These are phyloP conservation scores for Diadromus collaris DNA, from an alignment of 2,888 invertebrate genomes.

Conservation along the genomic window DNA sequence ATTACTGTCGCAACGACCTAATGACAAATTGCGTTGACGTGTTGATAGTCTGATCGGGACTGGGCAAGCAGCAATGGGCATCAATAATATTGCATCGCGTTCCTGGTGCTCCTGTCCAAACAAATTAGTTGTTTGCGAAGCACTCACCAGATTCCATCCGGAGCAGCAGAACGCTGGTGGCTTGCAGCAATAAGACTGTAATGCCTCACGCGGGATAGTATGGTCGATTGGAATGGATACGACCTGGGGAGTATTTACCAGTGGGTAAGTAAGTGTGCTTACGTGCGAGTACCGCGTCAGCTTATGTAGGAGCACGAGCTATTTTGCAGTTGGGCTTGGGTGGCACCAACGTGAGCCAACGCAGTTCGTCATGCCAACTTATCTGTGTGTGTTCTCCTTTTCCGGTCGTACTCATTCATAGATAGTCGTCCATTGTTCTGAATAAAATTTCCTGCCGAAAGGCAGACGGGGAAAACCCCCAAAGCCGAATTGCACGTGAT, in stretches of 20 bases:
- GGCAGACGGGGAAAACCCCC: too few species aligned
- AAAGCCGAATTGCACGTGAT: too few species aligned
- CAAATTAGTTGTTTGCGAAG: neutral
- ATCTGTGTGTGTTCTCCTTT: neutral
- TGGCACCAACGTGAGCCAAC: neutral
- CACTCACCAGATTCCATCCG: neutral
- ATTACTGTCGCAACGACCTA: neutral
- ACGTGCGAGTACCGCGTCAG: conserved; percentile 32
- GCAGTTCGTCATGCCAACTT: conserved; percentile 19
- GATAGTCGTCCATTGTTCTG: too few species aligned
- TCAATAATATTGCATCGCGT: neutral
- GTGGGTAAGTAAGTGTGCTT: too few species aligned
- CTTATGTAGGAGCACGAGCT: conserved; percentile 5
- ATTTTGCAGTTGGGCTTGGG: neutral
- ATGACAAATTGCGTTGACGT: neutral
- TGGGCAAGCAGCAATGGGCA: neutral
- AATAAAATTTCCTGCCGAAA: too few species aligned
- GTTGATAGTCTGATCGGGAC: neutral
- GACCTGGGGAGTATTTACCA: conserved; percentile 9
- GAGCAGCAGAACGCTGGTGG: neutral
- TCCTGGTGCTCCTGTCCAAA: neutral
- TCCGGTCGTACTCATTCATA: neutral
- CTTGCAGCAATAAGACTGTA: conserved; percentile 25
- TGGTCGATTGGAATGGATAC: neutral
- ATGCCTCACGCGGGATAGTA: conserved; percentile 6